These are phyloP conservation scores for Chrysocyon brachyurus DNA, from an alignment of 2,797 vertebrate species.

Conservation along the genomic window DNA sequence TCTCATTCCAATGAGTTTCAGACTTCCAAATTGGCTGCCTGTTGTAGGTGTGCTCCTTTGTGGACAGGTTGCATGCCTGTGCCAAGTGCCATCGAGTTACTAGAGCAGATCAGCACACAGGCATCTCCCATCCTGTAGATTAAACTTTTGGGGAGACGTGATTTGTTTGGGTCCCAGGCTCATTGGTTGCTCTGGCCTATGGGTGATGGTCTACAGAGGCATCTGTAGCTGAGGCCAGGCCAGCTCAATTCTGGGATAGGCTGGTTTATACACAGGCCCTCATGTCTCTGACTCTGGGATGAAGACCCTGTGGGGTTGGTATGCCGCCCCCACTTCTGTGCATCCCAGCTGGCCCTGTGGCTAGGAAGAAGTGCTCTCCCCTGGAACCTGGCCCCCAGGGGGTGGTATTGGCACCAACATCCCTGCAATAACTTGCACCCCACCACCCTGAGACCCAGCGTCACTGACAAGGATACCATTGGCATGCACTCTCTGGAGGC, in stretches of 20 bases:
- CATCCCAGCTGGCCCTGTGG: too few relatives aligned
- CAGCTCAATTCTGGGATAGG: not conserved
- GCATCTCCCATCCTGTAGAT: not conserved
- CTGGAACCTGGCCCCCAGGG: not conserved
- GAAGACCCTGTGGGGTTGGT: not conserved
- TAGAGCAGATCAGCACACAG: too few relatives aligned
- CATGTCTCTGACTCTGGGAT: not conserved
- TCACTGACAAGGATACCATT: not conserved
- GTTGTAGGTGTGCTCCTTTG: fast-evolving
- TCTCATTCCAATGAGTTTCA: not conserved
- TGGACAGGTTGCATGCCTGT: fast-evolving
- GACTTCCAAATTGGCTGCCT: not conserved
- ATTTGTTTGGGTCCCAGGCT: not conserved
- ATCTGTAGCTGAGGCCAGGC: fast-evolving
- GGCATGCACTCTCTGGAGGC: fast-evolving
- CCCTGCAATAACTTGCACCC: too few relatives aligned
- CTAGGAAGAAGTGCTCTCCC: not conserved
- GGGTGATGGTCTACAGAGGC: not conserved
- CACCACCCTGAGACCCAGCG: not conserved
- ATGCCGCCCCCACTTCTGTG: not conserved
- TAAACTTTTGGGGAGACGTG: not conserved
- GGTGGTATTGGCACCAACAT: fast-evolving
- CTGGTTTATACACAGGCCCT: not conserved
- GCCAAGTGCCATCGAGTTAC: not conserved
- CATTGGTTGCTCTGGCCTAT: not conserved